Percentiles rank a stretch among this genome's conserved stretches.
These are phyloP conservation scores for Buceros bicornis DNA, from an alignment of 2,797 vertebrate species.

Conservation along the genomic window DNA sequence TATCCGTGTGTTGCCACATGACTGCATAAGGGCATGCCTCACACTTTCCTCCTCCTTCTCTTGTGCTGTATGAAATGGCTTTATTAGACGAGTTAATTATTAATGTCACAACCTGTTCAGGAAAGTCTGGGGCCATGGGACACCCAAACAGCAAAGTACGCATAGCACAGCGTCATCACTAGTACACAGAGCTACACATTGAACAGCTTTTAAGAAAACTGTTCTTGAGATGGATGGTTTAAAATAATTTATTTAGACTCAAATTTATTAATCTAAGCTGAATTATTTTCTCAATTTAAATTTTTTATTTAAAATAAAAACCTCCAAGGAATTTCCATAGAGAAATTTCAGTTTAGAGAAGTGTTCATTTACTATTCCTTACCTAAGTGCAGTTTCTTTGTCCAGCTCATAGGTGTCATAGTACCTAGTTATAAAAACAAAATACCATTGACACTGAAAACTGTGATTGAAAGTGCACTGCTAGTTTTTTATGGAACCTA, in stretches of 20 bases:
- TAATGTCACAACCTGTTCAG: background rate
- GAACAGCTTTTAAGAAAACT: background rate
- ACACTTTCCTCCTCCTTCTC: background rate
- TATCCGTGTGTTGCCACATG: background rate
- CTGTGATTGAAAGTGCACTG: background rate
- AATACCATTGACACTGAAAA: background rate
- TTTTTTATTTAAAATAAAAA: background rate
- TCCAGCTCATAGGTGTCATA: background rate
- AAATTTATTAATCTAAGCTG: background rate
- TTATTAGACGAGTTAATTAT: background rate
- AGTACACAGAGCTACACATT: background rate
- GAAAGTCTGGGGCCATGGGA: background rate
- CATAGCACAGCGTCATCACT: background rate
- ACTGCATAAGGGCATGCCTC: background rate
- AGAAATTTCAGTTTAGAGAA: background rate
- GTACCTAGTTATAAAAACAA: background rate
- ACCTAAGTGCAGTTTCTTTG: background rate
- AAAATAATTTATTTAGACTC: background rate
- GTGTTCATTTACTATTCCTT: background rate
- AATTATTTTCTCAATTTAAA: background rate
- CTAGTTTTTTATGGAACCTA: background rate
- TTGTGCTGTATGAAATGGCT: background rate
- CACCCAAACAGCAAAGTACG: background rate
- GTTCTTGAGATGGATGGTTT: background rate
- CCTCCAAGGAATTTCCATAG: background rate